Base-by-base conservation (phyloP, 2,888 invertebrate species). In the Euplagia quadripunctaria region DNA sequence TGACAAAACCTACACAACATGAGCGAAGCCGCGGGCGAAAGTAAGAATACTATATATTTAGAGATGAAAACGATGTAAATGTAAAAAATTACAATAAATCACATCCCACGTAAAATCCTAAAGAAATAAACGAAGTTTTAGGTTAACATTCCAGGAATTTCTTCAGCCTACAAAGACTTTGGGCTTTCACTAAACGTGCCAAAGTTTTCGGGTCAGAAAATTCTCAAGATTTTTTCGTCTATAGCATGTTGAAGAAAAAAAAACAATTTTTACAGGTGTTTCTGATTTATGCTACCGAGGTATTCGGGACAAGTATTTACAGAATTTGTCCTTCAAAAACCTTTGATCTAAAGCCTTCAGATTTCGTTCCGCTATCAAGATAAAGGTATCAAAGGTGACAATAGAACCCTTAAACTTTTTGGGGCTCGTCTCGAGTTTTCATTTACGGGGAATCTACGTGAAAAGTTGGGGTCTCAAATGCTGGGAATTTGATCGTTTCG, bases 361-460 rank as follows among this genome's bases (percentile, higher is more conserved):
- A 52, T 68, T 68, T 68, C 55, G 17, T 68, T 69, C 61, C 61
- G 43, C 61, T 31, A 46, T 79, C 72, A 75, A 79, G 76, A 73
- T 80, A 70, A 67, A 80, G 73, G 80, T 79, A 77, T 83, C 73
- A 81, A 85, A 83, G 78, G 83, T 84, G 83, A 84, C 82, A 85
- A 85, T 84, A 66, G 74, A 16, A 17, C 42, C 71, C 68, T 55
- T 64, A 76, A 83, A 81, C 65, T 84, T 68, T 68, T 83, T 77
- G 66, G 73, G 65, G 43, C 64, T 64, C 74, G 71, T 79, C 75
- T 84, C 80, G 52, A 74, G 79, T 79, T 83, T 85, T 82, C 75
- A 74, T 79, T 79, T 77, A 71, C 55, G 65, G n/a, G 71, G 67
- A 70, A 74, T 75, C 70, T 55, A 64, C 58, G 66, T 17, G 58